Conservation (phyloP, 2,797 vertebrate species). For the Limosa lapponica region DNA sequence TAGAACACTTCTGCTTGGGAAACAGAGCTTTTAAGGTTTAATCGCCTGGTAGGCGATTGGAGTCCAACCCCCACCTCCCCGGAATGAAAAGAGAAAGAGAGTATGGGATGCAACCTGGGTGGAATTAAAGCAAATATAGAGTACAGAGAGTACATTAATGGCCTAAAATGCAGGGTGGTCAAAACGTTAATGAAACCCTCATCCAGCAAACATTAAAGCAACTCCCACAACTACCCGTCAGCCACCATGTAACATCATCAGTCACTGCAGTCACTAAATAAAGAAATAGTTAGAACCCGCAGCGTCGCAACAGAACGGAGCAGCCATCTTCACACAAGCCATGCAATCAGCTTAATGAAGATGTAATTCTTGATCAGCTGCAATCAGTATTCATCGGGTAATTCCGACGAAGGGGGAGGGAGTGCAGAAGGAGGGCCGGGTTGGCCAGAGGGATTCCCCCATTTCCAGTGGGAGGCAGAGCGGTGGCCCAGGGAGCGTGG, state of each 20-base stretch:
- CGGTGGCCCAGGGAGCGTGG: fast-evolving
- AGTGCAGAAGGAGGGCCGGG: neutral
- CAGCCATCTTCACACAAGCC: neutral
- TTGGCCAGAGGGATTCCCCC: neutral
- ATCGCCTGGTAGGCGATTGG: neutral
- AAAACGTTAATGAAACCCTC: neutral
- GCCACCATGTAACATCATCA: fast-evolving
- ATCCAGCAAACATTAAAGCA: neutral
- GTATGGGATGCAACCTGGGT: fast-evolving
- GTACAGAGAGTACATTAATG: neutral
- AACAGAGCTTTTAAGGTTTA: neutral
- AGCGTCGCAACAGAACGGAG: neutral
- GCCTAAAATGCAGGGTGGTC: neutral
- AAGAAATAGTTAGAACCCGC: neutral
- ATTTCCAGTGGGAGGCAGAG: neutral
- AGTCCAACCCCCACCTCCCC: neutral
- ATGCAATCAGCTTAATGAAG: neutral
- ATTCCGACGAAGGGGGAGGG: neutral
- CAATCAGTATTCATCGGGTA: neutral
- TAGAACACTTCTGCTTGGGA: neutral
- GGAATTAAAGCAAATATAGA: neutral
- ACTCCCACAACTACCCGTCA: neutral
- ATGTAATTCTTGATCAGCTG: neutral
- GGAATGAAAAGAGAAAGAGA: neutral
- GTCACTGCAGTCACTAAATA: fast-evolving